These are phyloP conservation scores for Catocala sponsa DNA, from an alignment of 2,888 invertebrate species.

Conservation along the genomic window DNA sequence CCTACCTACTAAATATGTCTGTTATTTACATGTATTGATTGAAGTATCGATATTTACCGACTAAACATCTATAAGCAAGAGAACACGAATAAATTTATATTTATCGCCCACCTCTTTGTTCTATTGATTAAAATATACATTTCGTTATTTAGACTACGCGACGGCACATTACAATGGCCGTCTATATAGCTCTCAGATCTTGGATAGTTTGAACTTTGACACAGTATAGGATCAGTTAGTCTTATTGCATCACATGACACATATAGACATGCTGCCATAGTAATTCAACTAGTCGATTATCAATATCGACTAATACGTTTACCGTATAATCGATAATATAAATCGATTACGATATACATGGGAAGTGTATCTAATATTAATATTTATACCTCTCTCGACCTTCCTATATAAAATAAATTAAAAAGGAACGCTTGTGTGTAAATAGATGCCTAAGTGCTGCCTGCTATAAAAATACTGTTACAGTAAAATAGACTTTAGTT, in stretches of 20 bases:
- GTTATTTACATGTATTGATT: too few relatives aligned
- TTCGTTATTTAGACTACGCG: slow-evolving; percentile 28
- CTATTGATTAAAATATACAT: slow-evolving; percentile 44
- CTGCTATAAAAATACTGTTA: slow-evolving; percentile 59
- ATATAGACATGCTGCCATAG: slow-evolving; percentile 15
- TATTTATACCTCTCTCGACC: slow-evolving; percentile 52
- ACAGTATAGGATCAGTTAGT: slow-evolving; percentile 37
- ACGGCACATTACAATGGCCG: slow-evolving; percentile 17
- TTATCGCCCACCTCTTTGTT: slow-evolving; percentile 37
- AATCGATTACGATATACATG: slow-evolving; percentile 15
- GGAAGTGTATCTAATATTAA: slow-evolving; percentile 28
- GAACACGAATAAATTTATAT: slow-evolving; percentile 25
- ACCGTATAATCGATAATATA: neutral
- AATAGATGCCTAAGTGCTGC: slow-evolving; percentile 48
- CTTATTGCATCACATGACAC: slow-evolving; percentile 35
- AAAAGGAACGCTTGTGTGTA: slow-evolving; percentile 42
- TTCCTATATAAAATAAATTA: slow-evolving; percentile 52
- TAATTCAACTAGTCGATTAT: slow-evolving; percentile 8
- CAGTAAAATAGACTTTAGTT: slow-evolving; percentile 52
- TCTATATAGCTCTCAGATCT: slow-evolving; percentile 45
- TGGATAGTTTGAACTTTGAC: slow-evolving; percentile 40
- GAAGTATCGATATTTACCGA: slow-evolving; percentile 22
- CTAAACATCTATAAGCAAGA: slow-evolving; percentile 23
- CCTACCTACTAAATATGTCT: too few relatives aligned
- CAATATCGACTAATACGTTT: neutral